Evolutionary conservation across 2,113 vertebrate species (phyloP).

Genomic region (Barnardius zonarius): DNA sequence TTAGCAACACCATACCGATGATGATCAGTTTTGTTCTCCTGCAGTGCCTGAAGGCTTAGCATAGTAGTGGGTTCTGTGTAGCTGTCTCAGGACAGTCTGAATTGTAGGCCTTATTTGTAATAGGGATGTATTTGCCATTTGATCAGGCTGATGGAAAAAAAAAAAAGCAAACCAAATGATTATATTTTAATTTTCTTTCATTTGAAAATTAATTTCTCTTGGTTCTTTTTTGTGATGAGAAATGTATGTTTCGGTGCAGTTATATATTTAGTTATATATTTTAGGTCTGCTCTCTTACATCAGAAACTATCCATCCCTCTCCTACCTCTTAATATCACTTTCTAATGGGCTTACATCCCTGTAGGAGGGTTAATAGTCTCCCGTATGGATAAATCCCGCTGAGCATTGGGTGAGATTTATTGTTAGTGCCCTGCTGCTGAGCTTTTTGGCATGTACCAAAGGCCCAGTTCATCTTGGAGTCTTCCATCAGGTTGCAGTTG

Average conservation of each 20-base stretch:
- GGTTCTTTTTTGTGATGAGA: background rate
- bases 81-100: background rate
- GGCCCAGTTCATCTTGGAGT: background rate
- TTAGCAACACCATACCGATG: background rate
- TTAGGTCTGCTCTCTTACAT: background rate
- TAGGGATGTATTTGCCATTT: background rate
- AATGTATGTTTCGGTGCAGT: background rate
- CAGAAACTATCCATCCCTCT: background rate
- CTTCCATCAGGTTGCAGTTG: background rate
- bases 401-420: background rate
- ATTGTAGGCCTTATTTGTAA: background rate
- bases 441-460: background rate
- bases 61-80: background rate
- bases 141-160: background rate
- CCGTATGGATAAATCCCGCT: background rate
- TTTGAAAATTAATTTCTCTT: background rate
- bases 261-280: background rate
- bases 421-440: background rate
- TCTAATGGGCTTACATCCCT: background rate
- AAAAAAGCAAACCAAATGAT: background rate
- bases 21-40: background rate
- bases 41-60: background rate
- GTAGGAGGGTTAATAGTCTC: background rate
- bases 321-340: background rate
- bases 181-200: background rate